Evolutionary conservation across 2,113 vertebrate species (phyloP), one percentile per base, ranked within the genome.

Genomic region (Alligator mississippiensis): DNA sequence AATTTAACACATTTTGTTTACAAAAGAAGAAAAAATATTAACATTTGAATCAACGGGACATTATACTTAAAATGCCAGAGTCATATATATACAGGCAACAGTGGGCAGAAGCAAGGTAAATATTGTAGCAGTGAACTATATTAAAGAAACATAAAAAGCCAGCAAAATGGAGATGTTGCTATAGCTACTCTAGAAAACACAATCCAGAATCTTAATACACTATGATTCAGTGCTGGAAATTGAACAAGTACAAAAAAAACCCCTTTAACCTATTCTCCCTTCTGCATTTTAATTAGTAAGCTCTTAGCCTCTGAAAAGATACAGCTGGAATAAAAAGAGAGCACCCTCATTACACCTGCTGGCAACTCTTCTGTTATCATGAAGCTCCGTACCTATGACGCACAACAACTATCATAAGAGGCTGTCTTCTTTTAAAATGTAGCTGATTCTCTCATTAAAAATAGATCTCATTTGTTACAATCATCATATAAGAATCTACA

Each of bases 231-330:
- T 5, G 61, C 9, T 84, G 83, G 78, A 96, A 92, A 95, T 15
- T 81, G 82, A 94, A 97, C 95, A 95, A 86, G 25, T 77, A 80
- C 28, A 80, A 62, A 94, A 91, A 93, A 89, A 30, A 59, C 30
- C 64, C 78, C 77, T 88, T 82, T n/a, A 84, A 77, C 17, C 17
- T 86, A 4, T 91, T 97, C 61, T 93, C 22, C 58, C 77, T 16
- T 78, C 55, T 80, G 13, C 89, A 78, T 88, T 93, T 95, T 95
- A 97, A 95, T 96, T 94, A 96, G 60, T 34, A 64, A n/a, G 61
- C 19, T 9, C 74, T 93, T 90, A 77, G 63, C 57, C 30, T 95
- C 61, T 95, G 77, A 89, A 96, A 92, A 83, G 1, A 87, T 57
- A 11, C 28, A 95, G 64, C 54, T 5, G 57, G 55, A 64, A 91